These are phyloP conservation scores for Peromyscus melanophrys DNA, from an alignment of 2,797 vertebrate genomes.

Conservation along the genomic window DNA sequence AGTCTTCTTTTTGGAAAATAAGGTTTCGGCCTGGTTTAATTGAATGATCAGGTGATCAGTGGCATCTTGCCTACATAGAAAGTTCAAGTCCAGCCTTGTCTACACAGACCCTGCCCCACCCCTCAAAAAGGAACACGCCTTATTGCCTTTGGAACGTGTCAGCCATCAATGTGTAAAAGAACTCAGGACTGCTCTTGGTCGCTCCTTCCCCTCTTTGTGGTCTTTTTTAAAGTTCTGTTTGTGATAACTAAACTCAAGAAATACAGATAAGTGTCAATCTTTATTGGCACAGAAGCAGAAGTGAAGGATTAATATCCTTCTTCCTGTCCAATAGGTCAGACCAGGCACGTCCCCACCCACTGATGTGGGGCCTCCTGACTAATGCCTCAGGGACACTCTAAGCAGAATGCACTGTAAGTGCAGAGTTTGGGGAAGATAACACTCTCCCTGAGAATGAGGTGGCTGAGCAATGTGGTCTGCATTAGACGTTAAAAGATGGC, in stretches of 20 bases:
- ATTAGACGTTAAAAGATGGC: slow-evolving; percentile 42
- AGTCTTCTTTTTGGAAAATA: slow-evolving; percentile 10
- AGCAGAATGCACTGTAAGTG: background rate
- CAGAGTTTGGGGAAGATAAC: background rate
- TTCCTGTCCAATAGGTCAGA: background rate
- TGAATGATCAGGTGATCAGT: background rate
- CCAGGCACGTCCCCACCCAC: background rate
- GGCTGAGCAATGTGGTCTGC: background rate
- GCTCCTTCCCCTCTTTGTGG: background rate
- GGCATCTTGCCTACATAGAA: background rate
- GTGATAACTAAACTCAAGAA: background rate
- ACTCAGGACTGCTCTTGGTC: background rate
- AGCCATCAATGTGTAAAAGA: background rate
- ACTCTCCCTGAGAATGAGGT: background rate
- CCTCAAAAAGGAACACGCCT: background rate
- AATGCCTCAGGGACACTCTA: background rate
- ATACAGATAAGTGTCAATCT: background rate
- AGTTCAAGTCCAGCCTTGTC: background rate
- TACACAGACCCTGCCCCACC: background rate
- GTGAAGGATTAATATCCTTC: background rate
- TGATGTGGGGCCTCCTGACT: background rate
- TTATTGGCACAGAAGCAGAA: background rate
- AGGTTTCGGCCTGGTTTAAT: background rate
- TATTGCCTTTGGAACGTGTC: background rate
- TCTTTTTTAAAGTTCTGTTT: slow-evolving; percentile 3